Base-by-base conservation (phyloP, 2,888 invertebrate genomes). In the Hydroisotoma schaefferi region DNA sequence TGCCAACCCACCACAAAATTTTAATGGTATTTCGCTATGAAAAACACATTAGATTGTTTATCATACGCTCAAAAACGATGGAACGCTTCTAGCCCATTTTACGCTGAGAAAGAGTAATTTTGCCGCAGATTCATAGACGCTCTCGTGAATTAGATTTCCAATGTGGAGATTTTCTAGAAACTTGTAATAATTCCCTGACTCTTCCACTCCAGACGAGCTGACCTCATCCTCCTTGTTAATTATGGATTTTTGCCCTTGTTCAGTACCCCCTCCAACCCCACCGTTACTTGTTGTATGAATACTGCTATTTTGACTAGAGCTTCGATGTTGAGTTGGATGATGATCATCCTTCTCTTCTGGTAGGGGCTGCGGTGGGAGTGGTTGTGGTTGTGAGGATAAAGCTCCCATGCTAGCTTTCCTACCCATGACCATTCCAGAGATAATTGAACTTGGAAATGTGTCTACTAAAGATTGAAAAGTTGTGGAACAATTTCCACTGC, bases 21-120 rank as follows among this genome's bases (percentile, higher is more conserved):
- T 48, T 8, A 51, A 38, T 37, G 29, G 25, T n/a, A n/a, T n/a
- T n/a, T n/a, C n/a, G n/a, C n/a, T n/a, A n/a, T n/a, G n/a, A n/a
- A n/a, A n/a, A n/a, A n/a, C n/a, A n/a, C n/a, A n/a, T n/a, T n/a
- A n/a, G n/a, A 33, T 15, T 43, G 6, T 43, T 23, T 6, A 47
- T 12, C 52, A 20, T 10, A 52, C 82, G 75, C 87, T 86, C 18
- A 85, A 77, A 75, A 89, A 90, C 1, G 87, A 84, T 0, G 87
- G 85, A 52, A 90, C 85, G 52, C 85, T 85, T 68, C 86, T 82
- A 0, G 88, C 84, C 90, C 91, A 92, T 75, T 87, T 86, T 1
- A 91, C 85, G 0, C 87, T 83, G 33, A 87, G 79, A 72, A 89
- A 87, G 25, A 92, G 77, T 28, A 92, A 77, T 73, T 87, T 87